Evolutionary conservation across 2,888 invertebrate genomes (phyloP).

Genomic region (Sinodicranocentrus sp.): DNA sequence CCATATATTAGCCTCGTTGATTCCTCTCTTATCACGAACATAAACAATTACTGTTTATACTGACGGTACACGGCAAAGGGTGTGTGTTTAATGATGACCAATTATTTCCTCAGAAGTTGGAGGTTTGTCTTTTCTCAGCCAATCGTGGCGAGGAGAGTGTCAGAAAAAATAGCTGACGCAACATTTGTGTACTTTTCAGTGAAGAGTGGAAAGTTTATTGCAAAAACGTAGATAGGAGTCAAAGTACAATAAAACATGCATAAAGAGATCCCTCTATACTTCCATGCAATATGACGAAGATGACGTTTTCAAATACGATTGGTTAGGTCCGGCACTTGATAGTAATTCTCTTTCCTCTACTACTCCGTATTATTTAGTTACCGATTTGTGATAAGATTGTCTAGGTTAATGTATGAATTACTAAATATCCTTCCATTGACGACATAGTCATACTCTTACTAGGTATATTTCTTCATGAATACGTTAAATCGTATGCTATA

Average conservation of each 20-base stretch:
- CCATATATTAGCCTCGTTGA: neutral
- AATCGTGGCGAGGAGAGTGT: slow-evolving; percentile 29
- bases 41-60: slow-evolving; percentile 53
- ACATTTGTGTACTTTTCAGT: slow-evolving; percentile 29
- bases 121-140: slow-evolving; percentile 44
- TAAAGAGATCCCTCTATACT: neutral
- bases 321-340: neutral
- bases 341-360: no score
- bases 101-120: slow-evolving; percentile 60
- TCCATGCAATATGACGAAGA: neutral
- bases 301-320: slow-evolving; percentile 7
- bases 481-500: no score
- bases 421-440: no score
- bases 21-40: slow-evolving; percentile 33
- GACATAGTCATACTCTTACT: no score
- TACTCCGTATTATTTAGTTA: no score
- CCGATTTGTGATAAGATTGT: no score
- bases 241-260: neutral
- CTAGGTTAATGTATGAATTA: no score
- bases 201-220: slow-evolving; percentile 37
- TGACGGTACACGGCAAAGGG: no score
- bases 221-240: neutral
- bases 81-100: slow-evolving; percentile 55
- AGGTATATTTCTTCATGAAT: no score
- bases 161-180: slow-evolving; percentile 54